phyloP scores from a whole-genome alignment of 2,797 vertebrate species.

The Gallinago stenura region DNA sequence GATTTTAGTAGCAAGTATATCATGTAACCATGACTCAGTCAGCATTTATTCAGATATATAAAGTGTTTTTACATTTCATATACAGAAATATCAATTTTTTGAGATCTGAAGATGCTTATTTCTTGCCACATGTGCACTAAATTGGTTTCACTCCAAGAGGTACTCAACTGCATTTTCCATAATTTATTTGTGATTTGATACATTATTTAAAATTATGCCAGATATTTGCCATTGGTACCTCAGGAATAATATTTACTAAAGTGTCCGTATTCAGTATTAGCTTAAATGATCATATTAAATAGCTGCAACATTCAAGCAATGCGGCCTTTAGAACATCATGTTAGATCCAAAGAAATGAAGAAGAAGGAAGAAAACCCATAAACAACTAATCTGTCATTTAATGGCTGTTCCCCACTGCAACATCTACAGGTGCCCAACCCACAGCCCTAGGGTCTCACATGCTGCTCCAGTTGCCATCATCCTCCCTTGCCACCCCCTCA shows the following conservation, averaged over 20 bases:
- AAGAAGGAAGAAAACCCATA: neutral
- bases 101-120: neutral
- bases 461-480: neutral
- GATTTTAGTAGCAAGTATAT: neutral
- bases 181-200: neutral
- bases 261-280: neutral
- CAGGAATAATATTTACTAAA: neutral
- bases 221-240: neutral
- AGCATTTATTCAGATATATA: neutral
- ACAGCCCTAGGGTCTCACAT: accelerated
- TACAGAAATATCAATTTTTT: neutral
- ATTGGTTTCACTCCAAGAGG: neutral
- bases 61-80: neutral
- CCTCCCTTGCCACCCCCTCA: neutral
- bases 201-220: neutral
- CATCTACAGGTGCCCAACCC: neutral
- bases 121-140: neutral
- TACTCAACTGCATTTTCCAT: neutral
- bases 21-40: neutral
- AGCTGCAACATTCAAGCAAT: neutral
- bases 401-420: neutral
- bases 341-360: neutral
- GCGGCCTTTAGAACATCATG: neutral
- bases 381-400: neutral
- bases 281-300: neutral